phyloP scores from a whole-genome alignment of 2,113 vertebrate species.

The Steatornis caripensis region DNA sequence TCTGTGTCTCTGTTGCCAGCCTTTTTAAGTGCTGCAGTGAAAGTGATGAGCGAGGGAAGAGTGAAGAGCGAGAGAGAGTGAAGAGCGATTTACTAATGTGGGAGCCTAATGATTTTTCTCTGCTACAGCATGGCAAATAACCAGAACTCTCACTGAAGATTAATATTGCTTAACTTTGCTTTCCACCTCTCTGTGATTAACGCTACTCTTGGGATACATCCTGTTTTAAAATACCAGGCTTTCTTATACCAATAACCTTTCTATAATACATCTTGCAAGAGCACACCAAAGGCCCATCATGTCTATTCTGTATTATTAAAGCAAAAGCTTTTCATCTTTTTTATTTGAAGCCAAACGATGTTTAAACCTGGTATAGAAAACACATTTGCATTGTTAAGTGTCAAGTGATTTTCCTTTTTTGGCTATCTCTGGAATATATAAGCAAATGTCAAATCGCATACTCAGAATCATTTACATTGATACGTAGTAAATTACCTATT shows the following conservation, averaged over 20 bases:
- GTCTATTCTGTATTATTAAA: background rate
- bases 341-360: background rate
- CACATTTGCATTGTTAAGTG: background rate
- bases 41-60: background rate
- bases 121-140: background rate
- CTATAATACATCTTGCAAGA: background rate
- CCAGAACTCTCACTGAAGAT: background rate
- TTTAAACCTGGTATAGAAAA: background rate
- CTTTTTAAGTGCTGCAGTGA: background rate
- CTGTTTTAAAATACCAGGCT: background rate
- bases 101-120: background rate
- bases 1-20: background rate
- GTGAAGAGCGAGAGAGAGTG: too few species aligned
- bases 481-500: background rate
- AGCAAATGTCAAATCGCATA: background rate
- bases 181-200: background rate
- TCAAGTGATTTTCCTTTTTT: background rate
- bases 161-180: slow-evolving; percentile 13
- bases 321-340: background rate
- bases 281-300: background rate
- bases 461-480: background rate
- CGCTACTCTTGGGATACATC: background rate
- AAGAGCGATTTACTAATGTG: background rate
- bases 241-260: background rate
- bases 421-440: background rate